Base-by-base conservation (phyloP, 2,113 vertebrate genomes). In the Bubo bubo region DNA sequence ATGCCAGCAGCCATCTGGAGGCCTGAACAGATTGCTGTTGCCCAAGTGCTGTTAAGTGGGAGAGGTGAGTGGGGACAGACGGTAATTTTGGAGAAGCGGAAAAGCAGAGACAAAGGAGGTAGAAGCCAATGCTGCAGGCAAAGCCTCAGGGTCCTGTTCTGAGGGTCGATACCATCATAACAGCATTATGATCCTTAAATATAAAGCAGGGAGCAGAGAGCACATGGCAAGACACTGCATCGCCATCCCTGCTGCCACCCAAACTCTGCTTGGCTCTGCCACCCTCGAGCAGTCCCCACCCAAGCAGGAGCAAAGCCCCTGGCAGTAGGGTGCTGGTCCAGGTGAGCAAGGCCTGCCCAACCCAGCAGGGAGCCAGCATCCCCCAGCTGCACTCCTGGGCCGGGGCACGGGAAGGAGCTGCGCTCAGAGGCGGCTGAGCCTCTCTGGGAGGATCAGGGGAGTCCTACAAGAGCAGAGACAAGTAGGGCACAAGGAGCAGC, bases 321-420 rank as follows among this genome's bases (percentile, higher is more conserved):
- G 3, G 66, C 56, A 75, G 22, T 2, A 2, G 32, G 30, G 27
- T 12, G 20, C 41, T 37, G 82, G n/a, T 45, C 56, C 52, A 53
- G 32, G 22, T 10, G 63, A 90, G 47, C 34, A 45, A 55, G 34
- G 37, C 66, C 50, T 49, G 79, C 50, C n/a, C 0, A 0, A 7
- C 6, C 30, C 53, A 18, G 35, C 62, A 19, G 0, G 0, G 15
- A n/a, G 24, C 20, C 28, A 9, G 58, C 5, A 1, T n/a, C 41
- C 50, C 63, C 32, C 47, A 18, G 15, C 28, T 10, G 32, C 1
- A 1, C 14, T 55, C 20, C 84, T 1, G 5, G 23, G 28, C 50
- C 11, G 34, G 18, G 74, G 15, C 45, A 62, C 43, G 19, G 26
- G 50, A 4, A 21, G 75, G 28, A 82, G 50, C 55, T 55, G 49